These are phyloP conservation scores for Heliocidaris erythrogramma DNA, from an alignment of 35 echinoderm and acorn worm genomes.

Conservation along the genomic window DNA sequence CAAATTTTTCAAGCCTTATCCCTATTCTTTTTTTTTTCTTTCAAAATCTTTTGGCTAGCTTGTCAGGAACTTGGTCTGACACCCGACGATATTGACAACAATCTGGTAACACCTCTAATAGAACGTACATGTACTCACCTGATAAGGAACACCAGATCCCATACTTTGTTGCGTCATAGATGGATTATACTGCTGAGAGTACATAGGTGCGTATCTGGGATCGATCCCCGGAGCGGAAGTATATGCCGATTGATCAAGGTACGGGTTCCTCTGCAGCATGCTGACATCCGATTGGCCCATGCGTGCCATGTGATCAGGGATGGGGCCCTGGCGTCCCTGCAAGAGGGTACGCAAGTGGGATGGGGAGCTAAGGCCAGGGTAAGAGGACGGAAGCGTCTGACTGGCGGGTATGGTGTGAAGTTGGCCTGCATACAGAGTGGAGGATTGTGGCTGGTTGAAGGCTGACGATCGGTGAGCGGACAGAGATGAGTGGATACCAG, in stretches of 20 bases:
- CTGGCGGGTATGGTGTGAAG: slow-evolving; percentile 31
- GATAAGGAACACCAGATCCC: neutral
- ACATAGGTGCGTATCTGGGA: slow-evolving; percentile 35
- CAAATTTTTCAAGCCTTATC: no score
- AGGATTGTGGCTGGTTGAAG: slow-evolving; percentile 41
- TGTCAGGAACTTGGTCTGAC: no score
- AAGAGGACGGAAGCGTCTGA: slow-evolving; percentile 24
- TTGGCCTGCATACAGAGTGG: neutral
- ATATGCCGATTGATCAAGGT: slow-evolving; percentile 41
- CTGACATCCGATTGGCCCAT: slow-evolving; percentile 25
- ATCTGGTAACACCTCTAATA: no score
- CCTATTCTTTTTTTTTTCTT: no score
- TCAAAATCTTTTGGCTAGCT: no score
- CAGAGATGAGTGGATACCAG: neutral
- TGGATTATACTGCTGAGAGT: slow-evolving; percentile 45
- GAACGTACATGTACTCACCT: neutral
- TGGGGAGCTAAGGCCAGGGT: slow-evolving; percentile 20
- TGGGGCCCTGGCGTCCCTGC: neutral
- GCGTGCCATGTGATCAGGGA: neutral
- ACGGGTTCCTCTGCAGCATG: slow-evolving; percentile 29
- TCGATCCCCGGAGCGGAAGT: neutral
- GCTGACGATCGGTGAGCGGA: neutral
- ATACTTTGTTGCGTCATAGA: neutral
- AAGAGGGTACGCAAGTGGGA: slow-evolving; percentile 22
- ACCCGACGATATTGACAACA: no score